Conservation (phyloP, 2,113 vertebrate genomes). For the Guaruba guarouba region DNA sequence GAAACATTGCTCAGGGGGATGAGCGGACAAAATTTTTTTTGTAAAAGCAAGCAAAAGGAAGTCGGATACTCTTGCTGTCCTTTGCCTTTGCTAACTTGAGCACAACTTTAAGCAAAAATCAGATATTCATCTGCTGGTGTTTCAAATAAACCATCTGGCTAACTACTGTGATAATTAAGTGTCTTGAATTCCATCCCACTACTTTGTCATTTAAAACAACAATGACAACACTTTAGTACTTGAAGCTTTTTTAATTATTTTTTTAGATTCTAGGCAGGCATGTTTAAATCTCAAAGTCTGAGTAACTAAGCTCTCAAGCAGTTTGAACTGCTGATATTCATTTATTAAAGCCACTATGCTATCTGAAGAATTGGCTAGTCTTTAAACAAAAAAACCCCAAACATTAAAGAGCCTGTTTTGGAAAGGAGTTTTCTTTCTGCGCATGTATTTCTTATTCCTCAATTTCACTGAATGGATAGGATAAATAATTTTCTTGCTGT, state of each 20-base stretch:
- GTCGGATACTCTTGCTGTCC: not conserved
- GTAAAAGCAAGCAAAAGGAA: not conserved
- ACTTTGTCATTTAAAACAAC: slow-evolving; percentile 46
- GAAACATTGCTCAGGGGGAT: not conserved
- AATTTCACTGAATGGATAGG: not conserved
- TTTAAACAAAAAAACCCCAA: not conserved
- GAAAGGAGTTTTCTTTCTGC: not conserved
- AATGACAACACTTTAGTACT: not conserved
- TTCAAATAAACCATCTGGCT: slow-evolving; percentile 48
- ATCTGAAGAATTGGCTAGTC: not conserved
- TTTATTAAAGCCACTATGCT: not conserved
- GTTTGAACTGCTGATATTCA: not conserved
- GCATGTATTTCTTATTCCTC: not conserved
- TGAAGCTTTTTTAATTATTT: not conserved
- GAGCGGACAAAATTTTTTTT: not conserved
- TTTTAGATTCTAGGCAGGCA: not conserved
- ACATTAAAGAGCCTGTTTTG: not conserved
- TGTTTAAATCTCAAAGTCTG: not conserved
- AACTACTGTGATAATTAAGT: slow-evolving; percentile 34
- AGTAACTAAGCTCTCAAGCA: not conserved
- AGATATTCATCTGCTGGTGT: slow-evolving; percentile 6
- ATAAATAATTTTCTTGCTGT: not conserved
- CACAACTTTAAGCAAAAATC: slow-evolving; percentile 3
- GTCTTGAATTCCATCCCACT: slow-evolving; percentile 35
- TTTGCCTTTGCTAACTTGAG: not conserved